Evolutionary conservation across 2,888 invertebrate species (phyloP).

Genomic region (Xiphydria camelus): DNA sequence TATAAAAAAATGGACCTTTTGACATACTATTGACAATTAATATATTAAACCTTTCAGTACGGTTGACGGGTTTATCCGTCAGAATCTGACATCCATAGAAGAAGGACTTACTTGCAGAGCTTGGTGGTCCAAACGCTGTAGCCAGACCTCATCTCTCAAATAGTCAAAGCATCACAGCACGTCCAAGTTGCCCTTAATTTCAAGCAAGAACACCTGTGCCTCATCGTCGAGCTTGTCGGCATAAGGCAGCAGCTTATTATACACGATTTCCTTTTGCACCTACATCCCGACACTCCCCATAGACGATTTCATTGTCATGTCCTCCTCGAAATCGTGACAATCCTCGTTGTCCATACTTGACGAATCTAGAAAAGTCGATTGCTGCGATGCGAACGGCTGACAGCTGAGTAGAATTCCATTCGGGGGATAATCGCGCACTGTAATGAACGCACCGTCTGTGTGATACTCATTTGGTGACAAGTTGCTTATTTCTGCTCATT

Average conservation of each 20-base stretch:
- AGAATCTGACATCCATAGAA: no score
- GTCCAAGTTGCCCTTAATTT: slow-evolving; percentile 81
- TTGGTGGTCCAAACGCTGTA: slow-evolving; percentile 75
- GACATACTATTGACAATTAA: no score
- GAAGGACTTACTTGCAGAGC: slow-evolving; percentile 70
- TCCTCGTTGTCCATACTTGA: slow-evolving; percentile 11
- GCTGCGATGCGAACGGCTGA: no score
- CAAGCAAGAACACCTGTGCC: slow-evolving; percentile 67
- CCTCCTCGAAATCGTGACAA: slow-evolving; percentile 20
- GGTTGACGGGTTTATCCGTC: no score
- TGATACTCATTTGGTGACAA: slow-evolving; percentile 26
- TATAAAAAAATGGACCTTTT: no score
- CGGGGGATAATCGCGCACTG: slow-evolving; percentile 18
- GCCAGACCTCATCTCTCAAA: slow-evolving; percentile 80
- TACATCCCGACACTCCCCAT: slow-evolving; percentile 62
- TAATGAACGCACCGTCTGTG: slow-evolving; percentile 13
- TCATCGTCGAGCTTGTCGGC: slow-evolving; percentile 73
- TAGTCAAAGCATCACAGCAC: slow-evolving; percentile 74
- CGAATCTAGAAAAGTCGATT: no score
- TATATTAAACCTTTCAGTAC: no score
- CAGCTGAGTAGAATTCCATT: background rate
- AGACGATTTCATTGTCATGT: slow-evolving; percentile 26
- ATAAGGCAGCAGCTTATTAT: slow-evolving; percentile 78
- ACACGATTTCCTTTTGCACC: slow-evolving; percentile 74
- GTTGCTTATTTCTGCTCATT: slow-evolving; percentile 38